These are phyloP conservation scores for Patella caerulea DNA, from an alignment of 2,888 invertebrate genomes.

Conservation along the genomic window DNA sequence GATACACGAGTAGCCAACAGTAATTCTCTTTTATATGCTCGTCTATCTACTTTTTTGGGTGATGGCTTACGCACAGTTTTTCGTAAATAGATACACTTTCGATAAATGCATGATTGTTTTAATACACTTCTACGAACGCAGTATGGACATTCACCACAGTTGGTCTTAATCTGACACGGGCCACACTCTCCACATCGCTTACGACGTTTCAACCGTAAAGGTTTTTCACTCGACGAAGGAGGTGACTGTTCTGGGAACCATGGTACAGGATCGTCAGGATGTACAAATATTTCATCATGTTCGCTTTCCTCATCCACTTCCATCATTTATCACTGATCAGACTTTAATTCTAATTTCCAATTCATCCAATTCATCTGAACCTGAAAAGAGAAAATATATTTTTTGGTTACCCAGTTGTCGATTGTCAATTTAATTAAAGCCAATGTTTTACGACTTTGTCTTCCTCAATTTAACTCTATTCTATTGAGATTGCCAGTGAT, in stretches of 20 bases:
- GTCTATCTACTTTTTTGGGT: no score
- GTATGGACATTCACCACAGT: conserved; percentile 64
- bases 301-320: not conserved
- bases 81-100: conserved; percentile 63
- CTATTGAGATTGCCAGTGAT: no score
- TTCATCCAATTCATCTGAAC: no score
- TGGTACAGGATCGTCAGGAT: conserved; percentile 3
- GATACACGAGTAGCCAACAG: no score
- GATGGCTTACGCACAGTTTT: conserved; percentile 19
- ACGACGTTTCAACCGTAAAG: conserved; percentile 51
- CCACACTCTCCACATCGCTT: conserved; percentile 64
- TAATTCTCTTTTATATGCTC: no score
- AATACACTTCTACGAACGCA: conserved; percentile 61
- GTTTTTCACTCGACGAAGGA: not conserved
- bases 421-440: no score
- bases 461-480: no score
- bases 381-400: no score
- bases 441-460: no score
- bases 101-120: conserved; percentile 64
- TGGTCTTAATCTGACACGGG: conserved; percentile 64
- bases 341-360: no score
- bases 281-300: not conserved
- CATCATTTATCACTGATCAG: not conserved
- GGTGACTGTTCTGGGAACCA: not conserved
- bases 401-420: no score